phyloP scores from a whole-genome alignment of 2,888 invertebrate genomes.

The Diaphora mendica region DNA sequence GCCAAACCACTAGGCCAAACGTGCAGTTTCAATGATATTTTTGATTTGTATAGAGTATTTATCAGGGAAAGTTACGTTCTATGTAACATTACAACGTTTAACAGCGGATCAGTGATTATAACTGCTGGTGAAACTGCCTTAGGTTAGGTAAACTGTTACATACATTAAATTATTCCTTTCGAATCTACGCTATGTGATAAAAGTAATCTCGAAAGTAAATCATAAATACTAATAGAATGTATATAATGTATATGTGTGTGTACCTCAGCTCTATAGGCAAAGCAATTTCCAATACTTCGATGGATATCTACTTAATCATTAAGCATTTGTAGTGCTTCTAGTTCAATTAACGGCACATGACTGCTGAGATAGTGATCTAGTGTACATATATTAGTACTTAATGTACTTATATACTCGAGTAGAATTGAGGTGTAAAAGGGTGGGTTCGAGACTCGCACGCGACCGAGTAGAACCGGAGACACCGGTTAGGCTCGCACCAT shows the following conservation, averaged over 20 bases:
- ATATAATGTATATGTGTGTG: neutral
- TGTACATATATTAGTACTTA: conserved; percentile 26
- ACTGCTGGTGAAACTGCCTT: neutral
- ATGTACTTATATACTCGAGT: conserved; percentile 36
- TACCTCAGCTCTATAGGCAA: neutral
- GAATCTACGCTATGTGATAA: neutral
- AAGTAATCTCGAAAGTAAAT: neutral
- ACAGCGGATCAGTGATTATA: neutral
- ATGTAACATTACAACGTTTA: neutral
- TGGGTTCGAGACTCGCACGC: conserved; percentile 56
- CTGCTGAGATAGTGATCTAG: conserved; percentile 46
- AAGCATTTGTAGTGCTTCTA: conserved; percentile 53
- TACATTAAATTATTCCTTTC: neutral
- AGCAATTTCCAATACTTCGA: conserved; percentile 10
- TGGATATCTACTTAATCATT: conserved; percentile 40
- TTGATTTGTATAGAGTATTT: neutral
- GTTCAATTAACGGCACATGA: conserved; percentile 55
- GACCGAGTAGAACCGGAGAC: conserved; percentile 57
- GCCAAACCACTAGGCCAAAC: no score
- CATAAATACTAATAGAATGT: neutral
- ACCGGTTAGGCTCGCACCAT: conserved; percentile 68
- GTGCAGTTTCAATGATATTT: neutral
- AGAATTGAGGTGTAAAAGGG: conserved; percentile 61
- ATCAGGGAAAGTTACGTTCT: neutral
- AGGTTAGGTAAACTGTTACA: neutral